phyloP scores from a whole-genome alignment of 2,113 vertebrate genomes.

The Epinephelus cyanopodus region DNA sequence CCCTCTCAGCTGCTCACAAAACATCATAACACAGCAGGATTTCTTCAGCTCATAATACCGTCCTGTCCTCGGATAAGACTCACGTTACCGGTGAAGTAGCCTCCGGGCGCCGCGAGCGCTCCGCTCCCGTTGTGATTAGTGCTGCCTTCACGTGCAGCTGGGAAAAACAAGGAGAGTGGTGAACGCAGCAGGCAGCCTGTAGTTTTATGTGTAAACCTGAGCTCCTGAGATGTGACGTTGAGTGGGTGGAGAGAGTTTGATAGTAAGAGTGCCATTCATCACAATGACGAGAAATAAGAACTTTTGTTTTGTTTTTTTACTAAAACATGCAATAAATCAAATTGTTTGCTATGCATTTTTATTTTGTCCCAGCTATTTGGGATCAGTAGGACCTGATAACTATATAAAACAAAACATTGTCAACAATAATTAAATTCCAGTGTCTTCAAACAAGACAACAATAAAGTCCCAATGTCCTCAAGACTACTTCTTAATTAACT shows the following conservation, averaged over 20 bases:
- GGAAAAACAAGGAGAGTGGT: not conserved
- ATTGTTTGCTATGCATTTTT: too few relatives aligned
- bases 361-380: too few relatives aligned
- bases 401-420: too few relatives aligned
- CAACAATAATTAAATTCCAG: too few relatives aligned
- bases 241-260: not conserved
- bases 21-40: conserved; percentile 44
- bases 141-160: conserved; percentile 34
- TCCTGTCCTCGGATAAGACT: conserved; percentile 21
- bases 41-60: conserved; percentile 44
- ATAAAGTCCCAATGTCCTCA: too few relatives aligned
- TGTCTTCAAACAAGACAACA: too few relatives aligned
- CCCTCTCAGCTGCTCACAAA: conserved; percentile 43
- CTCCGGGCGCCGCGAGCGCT: not conserved
- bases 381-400: too few relatives aligned
- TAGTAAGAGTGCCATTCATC: not conserved
- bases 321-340: too few relatives aligned
- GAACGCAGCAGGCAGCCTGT: not conserved
- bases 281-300: not conserved
- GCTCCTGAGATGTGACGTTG: not conserved
- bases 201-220: not conserved
- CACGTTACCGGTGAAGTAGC: not conserved
- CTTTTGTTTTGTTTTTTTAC: too few relatives aligned
- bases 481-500: too few relatives aligned
- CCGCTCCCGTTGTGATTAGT: conserved; percentile 11